Evolutionary conservation across 1,140 invertebrate species (phyloP).

Genomic region (Phymastichus coffea): DNA sequence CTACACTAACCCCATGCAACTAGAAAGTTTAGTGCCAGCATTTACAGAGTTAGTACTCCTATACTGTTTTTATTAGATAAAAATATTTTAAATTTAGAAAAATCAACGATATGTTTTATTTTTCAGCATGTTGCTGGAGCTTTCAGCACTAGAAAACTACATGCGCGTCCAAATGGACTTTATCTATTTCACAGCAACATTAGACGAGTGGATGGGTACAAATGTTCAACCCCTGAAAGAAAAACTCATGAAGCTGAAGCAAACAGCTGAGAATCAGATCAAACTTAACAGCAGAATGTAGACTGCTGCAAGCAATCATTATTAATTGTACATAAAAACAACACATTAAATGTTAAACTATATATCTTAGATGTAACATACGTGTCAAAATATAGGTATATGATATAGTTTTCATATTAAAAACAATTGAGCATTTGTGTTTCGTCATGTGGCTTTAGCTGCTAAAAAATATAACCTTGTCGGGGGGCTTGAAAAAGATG

Average conservation of each 20-base stretch:
- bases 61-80: too few species aligned
- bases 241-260: slow-evolving; percentile 55
- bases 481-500: too few species aligned
- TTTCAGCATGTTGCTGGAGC: slow-evolving; percentile 57
- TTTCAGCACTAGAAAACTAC: slow-evolving; percentile 58
- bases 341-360: too few species aligned
- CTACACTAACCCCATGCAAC: slow-evolving; percentile 68
- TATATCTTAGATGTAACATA: not conserved
- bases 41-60: slow-evolving; percentile 57
- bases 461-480: slow-evolving; percentile 4
- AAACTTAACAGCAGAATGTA: slow-evolving; percentile 47
- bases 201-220: slow-evolving; percentile 62
- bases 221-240: slow-evolving; percentile 57
- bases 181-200: slow-evolving; percentile 55
- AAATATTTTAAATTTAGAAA: slow-evolving; percentile 2
- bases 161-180: slow-evolving; percentile 57
- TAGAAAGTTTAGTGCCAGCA: slow-evolving; percentile 60
- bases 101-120: not conserved
- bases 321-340: too few species aligned
- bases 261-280: slow-evolving; percentile 56
- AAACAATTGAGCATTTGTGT: too few species aligned
- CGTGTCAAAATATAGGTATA: too few species aligned
- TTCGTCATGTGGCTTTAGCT: not conserved
- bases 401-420: not conserved
- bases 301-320: not conserved